These are phyloP conservation scores for Lapara coniferarum DNA, from an alignment of 2,888 invertebrate genomes.

Conservation along the genomic window DNA sequence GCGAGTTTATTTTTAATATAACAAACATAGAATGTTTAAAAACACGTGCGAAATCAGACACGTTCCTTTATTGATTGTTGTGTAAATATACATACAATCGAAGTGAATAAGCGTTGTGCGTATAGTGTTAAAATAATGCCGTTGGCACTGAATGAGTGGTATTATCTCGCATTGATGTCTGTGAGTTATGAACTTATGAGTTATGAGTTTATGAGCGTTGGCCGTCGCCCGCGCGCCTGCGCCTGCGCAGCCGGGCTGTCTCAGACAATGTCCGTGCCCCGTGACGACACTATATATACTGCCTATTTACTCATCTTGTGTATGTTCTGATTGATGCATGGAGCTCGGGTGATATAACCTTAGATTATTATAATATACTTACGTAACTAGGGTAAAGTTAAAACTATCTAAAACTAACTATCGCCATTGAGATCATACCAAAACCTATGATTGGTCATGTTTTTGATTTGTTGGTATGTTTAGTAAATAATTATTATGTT, in stretches of 20 bases:
- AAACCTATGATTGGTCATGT: not conserved
- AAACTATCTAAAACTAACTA: not conserved
- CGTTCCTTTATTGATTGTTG: conserved; percentile 25
- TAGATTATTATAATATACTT: not conserved
- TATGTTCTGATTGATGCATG: conserved; percentile 6
- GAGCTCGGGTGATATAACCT: not conserved
- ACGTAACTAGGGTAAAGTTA: not conserved
- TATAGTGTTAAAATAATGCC: conserved; percentile 52
- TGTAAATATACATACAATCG: conserved; percentile 23
- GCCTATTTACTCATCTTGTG: conserved; percentile 15
- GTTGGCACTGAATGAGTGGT: conserved; percentile 62
- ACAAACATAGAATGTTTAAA: conserved; percentile 21
- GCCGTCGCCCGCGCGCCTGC: conserved; percentile 38
- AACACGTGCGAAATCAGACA: conserved; percentile 20
- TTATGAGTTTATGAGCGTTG: conserved; percentile 58
- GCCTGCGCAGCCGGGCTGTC: conserved; percentile 66
- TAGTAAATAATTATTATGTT: too few relatives aligned
- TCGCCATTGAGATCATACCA: not conserved
- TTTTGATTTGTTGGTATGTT: too few relatives aligned
- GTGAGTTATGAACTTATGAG: conserved; percentile 41
- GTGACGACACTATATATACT: conserved; percentile 45
- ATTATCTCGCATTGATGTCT: conserved; percentile 60
- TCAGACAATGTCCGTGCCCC: conserved; percentile 61
- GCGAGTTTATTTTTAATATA: conserved; percentile 17
- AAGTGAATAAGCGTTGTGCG: conserved; percentile 14